Percentiles rank a stretch among this genome's conserved stretches.
phyloP scores from a whole-genome alignment of 2,797 vertebrate genomes.

The Cetoscarus ocellatus region DNA sequence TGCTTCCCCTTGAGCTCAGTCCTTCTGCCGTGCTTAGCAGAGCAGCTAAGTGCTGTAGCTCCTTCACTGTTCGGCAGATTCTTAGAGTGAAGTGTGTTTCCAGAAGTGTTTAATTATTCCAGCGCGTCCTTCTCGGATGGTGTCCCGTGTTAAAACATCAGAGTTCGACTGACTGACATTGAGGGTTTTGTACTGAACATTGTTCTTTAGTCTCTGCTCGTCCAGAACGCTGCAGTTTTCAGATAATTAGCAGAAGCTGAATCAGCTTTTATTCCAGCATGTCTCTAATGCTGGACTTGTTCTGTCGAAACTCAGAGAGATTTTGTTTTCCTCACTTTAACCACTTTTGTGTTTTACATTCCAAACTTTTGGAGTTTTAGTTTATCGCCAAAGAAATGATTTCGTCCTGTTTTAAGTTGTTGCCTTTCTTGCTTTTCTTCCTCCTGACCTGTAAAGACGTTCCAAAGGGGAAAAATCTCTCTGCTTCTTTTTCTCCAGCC shows the following conservation, averaged over 20 bases:
- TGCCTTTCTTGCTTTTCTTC: constrained; percentile 33
- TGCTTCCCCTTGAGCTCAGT: too few species aligned
- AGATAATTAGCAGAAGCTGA: constrained; percentile 12
- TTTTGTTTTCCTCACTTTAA: constrained; percentile 29
- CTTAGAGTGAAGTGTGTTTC: not conserved
- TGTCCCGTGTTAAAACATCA: constrained; percentile 11
- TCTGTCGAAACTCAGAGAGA: constrained; percentile 22
- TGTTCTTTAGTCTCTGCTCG: not conserved
- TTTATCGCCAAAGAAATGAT: constrained; percentile 77
- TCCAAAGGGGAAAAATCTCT: constrained; percentile 53
- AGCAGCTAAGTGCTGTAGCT: too few species aligned
- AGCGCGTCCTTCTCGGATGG: constrained; percentile 1
- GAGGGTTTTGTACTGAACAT: not conserved
- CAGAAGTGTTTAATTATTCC: constrained; percentile 13
- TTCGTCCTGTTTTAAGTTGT: constrained; percentile 52
- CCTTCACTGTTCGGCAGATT: too few species aligned
- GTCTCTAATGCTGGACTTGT: constrained; percentile 20
- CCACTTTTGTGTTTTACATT: constrained; percentile 54
- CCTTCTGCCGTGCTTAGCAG: too few species aligned
- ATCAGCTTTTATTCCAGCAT: constrained; percentile 16
- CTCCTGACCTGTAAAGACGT: constrained; percentile 44
- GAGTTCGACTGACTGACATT: constrained; percentile 7
- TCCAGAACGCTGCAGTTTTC: not conserved
- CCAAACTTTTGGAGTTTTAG: constrained; percentile 61
- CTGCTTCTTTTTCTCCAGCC: constrained; percentile 16